These are phyloP conservation scores for Dynastes maya DNA, from an alignment of 2,888 invertebrate species.

Conservation along the genomic window DNA sequence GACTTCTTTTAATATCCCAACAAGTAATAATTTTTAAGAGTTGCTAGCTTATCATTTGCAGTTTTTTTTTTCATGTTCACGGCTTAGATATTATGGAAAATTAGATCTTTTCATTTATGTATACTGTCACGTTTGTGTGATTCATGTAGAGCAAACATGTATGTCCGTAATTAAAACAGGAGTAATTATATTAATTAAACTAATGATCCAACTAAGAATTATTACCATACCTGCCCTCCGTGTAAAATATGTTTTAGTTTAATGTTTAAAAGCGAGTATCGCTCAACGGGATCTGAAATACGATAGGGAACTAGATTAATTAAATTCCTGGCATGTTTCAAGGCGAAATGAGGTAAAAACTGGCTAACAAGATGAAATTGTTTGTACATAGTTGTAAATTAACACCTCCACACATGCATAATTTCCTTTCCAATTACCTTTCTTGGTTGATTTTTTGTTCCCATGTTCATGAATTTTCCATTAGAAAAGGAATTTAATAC, in stretches of 20 bases:
- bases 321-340: slow-evolving; percentile 6
- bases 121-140: slow-evolving; percentile 25
- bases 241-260: slow-evolving; percentile 28
- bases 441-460: too few species aligned
- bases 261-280: slow-evolving; percentile 31
- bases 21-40: not conserved
- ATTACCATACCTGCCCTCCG: slow-evolving; percentile 9
- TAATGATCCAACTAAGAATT: slow-evolving; percentile 35
- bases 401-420: too few species aligned
- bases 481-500: too few species aligned
- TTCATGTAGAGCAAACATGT: slow-evolving; percentile 2
- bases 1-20: not conserved
- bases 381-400: too few species aligned
- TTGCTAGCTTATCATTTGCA: too few species aligned
- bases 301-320: not conserved
- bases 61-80: not conserved
- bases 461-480: too few species aligned
- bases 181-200: slow-evolving; percentile 43
- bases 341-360: not conserved
- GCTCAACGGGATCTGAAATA: not conserved
- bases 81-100: not conserved
- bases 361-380: too few species aligned
- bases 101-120: not conserved
- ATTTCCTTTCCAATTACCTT: too few species aligned
- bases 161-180: slow-evolving; percentile 31